phyloP scores from a whole-genome alignment of 1,140 invertebrate genomes.

The Tribolium madens region DNA sequence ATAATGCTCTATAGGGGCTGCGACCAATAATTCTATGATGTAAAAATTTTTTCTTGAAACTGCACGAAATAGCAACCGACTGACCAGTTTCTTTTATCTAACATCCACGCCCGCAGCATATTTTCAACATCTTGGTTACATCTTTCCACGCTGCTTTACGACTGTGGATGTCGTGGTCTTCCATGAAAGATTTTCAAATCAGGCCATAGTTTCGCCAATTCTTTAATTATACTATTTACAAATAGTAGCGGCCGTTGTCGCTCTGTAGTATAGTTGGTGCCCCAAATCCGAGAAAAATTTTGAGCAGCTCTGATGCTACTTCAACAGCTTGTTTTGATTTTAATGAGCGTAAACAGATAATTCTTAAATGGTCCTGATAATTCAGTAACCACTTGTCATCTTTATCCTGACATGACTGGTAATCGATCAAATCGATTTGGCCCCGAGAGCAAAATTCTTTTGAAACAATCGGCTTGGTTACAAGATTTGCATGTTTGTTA shows the following conservation, averaged over 20 bases:
- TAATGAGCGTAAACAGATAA: conserved; percentile 57
- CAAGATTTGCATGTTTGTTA: conserved; percentile 12
- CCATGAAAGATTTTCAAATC: conserved; percentile 52
- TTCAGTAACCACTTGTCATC: conserved; percentile 61
- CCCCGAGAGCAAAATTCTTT: too few relatives aligned
- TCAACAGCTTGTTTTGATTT: conserved; percentile 57
- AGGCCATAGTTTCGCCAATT: conserved; percentile 54
- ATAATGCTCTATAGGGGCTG: conserved; percentile 54
- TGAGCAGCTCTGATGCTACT: conserved; percentile 51
- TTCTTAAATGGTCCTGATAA: conserved; percentile 64
- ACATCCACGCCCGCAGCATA: conserved; percentile 50
- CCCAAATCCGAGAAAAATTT: conserved; percentile 56
- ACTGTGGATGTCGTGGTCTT: conserved; percentile 56
- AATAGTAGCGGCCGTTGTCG: conserved; percentile 57
- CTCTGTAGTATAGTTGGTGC: conserved; percentile 54
- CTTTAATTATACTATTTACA: conserved; percentile 47
- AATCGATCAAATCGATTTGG: too few relatives aligned
- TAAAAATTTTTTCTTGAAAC: conserved; percentile 56
- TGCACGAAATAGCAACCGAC: conserved; percentile 55
- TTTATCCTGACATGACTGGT: conserved; percentile 59
- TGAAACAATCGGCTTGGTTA: background rate
- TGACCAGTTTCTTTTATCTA: conserved; percentile 54
- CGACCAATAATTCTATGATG: conserved; percentile 54
- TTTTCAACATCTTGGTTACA: conserved; percentile 54
- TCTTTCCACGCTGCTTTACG: conserved; percentile 54